phyloP scores from a whole-genome alignment of 2,797 vertebrate species.

The Remorina albescens region DNA sequence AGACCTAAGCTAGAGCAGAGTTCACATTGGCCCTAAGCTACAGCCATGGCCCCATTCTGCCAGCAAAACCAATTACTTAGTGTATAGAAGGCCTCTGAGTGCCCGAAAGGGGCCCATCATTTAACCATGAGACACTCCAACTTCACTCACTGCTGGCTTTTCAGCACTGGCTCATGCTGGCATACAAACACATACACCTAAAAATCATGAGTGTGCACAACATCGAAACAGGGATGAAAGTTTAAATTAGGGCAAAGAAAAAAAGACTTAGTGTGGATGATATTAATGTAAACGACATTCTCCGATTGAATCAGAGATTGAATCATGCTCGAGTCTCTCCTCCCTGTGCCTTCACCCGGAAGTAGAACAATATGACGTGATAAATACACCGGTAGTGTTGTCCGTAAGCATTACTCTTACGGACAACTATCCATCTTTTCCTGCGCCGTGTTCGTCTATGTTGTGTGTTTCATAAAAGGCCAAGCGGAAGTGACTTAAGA shows the following conservation, averaged over 20 bases:
- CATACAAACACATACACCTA: slow-evolving; percentile 11
- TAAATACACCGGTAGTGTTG: too few relatives aligned
- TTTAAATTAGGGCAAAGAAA: not conserved
- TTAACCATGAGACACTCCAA: slow-evolving; percentile 77
- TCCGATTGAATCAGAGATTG: too few relatives aligned
- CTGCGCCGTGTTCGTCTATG: too few relatives aligned
- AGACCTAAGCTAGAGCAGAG: slow-evolving; percentile 48
- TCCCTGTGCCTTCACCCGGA: too few relatives aligned
- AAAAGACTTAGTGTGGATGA: not conserved
- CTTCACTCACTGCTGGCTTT: slow-evolving; percentile 63
- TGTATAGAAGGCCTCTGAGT: slow-evolving; percentile 71
- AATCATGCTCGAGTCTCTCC: too few relatives aligned
- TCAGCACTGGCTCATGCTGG: slow-evolving; percentile 28
- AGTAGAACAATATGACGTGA: too few relatives aligned
- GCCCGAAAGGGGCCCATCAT: slow-evolving; percentile 71
- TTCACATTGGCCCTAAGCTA: slow-evolving; percentile 66
- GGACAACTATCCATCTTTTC: too few relatives aligned
- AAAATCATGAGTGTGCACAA: not conserved
- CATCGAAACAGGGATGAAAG: slow-evolving; percentile 5
- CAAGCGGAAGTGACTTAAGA: too few relatives aligned
- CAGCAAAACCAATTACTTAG: slow-evolving; percentile 83
- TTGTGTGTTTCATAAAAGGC: too few relatives aligned
- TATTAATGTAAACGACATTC: not conserved
- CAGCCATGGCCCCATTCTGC: slow-evolving; percentile 80
- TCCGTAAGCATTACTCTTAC: too few relatives aligned